Conservation (phyloP, 2,888 invertebrate genomes). For the Microdon myrmicae region DNA sequence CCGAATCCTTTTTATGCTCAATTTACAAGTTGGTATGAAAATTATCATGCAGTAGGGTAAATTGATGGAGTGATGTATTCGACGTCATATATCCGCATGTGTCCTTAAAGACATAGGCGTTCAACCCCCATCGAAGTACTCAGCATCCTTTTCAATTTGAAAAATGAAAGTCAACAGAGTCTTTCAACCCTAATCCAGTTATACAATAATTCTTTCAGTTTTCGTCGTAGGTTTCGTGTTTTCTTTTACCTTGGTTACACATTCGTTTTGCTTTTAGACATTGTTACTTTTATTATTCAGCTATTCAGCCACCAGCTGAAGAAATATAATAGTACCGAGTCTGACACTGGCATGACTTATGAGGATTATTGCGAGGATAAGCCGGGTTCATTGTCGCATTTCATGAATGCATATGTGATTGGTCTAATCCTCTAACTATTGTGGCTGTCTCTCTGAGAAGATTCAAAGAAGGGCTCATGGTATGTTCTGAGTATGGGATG, state of each 20-base stretch:
- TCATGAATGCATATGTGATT: constrained; percentile 37
- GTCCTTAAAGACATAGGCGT: constrained; percentile 10
- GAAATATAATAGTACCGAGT: constrained; percentile 6
- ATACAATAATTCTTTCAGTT: constrained; percentile 37
- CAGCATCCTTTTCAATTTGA: constrained; percentile 47
- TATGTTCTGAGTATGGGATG: too few species aligned
- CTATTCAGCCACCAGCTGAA: constrained; percentile 23
- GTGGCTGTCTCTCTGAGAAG: background rate
- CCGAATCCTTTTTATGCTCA: constrained; percentile 28
- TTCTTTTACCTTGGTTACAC: constrained; percentile 4
- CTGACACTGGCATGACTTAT: constrained; percentile 40
- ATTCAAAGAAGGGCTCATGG: too few species aligned
- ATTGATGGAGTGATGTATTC: constrained; percentile 19
- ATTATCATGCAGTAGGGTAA: constrained; percentile 35
- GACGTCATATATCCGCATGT: constrained; percentile 6
- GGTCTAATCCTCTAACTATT: constrained; percentile 18
- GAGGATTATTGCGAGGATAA: constrained; percentile 49
- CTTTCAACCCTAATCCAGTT: constrained; percentile 52
- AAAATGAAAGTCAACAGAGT: constrained; percentile 50
- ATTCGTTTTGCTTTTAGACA: constrained; percentile 4
- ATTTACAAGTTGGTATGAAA: constrained; percentile 45
- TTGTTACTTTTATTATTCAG: constrained; percentile 28
- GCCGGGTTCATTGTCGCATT: constrained; percentile 46
- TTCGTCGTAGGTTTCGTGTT: constrained; percentile 4
- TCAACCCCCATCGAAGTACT: constrained; percentile 11